These are phyloP conservation scores for Drosophila maculinotata DNA, from an alignment of 2,888 invertebrate genomes.

Conservation along the genomic window DNA sequence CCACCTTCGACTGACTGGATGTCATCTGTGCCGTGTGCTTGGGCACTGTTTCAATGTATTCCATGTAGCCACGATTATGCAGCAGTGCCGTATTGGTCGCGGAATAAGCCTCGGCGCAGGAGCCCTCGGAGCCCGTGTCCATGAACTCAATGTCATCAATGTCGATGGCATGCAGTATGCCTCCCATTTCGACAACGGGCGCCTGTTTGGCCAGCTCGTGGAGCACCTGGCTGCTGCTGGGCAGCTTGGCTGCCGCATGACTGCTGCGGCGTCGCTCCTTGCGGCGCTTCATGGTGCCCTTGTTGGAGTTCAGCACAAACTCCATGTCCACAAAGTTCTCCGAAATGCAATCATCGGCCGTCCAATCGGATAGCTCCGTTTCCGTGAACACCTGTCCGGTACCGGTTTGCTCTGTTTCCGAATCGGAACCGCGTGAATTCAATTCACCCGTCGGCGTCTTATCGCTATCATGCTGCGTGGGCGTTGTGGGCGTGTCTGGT, in stretches of 20 bases:
- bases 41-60: conserved; percentile 86
- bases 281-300: conserved; percentile 84
- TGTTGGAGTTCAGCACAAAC: conserved; percentile 87
- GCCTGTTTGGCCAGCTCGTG: conserved; percentile 73
- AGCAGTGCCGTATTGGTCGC: conserved; percentile 86
- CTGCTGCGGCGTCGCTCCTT: conserved; percentile 75
- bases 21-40: conserved; percentile 22
- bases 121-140: conserved; percentile 94
- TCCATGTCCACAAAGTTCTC: conserved; percentile 90
- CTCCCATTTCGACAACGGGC: conserved; percentile 83
- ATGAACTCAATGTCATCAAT: conserved; percentile 93
- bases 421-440: conserved; percentile 87
- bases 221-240: conserved; percentile 70
- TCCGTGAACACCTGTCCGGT: conserved; percentile 90
- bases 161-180: conserved; percentile 86
- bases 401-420: conserved; percentile 88
- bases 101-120: conserved; percentile 88
- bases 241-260: conserved; percentile 78
- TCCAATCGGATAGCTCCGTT: conserved; percentile 96
- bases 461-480: conserved; percentile 79
- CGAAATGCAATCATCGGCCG: conserved; percentile 91
- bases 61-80: conserved; percentile 89
- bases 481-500: conserved; percentile 65
- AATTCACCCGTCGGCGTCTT: conserved; percentile 84
- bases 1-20: conserved; percentile 17